Evolutionary conservation across 1,140 invertebrate species (phyloP), one percentile per base, ranked within the genome.

Genomic region (Drosophila prosaltans): DNA sequence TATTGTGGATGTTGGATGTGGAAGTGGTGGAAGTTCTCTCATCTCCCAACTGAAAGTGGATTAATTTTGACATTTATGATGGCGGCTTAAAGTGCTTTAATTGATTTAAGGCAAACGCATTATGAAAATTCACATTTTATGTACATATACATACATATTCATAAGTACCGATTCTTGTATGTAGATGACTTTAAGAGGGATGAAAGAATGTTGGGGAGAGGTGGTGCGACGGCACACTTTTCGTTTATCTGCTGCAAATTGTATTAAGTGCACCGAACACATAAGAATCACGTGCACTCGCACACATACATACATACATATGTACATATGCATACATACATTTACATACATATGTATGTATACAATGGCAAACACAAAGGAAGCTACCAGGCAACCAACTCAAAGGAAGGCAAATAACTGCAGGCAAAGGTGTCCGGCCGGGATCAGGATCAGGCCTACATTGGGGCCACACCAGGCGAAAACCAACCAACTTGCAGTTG

Each of bases 61-160:
- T 89, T 89, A 84, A 81, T 84, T 89, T 72, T 89, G 84, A 89
- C 84, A 70, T 89, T 89, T 89, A 89, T 89, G 84, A 89, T 58
- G 74, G 67, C 76, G 78, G 81, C 81, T 75, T 72, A 68, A 78
- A 84, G 81, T 84, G 77, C 75, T 84, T 80, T 84, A 88, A 89
- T 89, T 88, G 84, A 76, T 89, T 80, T 78, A 69, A 55, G 61
- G 60, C 32, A 26, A 43, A 65, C 41, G 73, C 66, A 77, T 77
- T 77, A 77, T 65, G 74, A 69, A 60, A 69, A 77, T 28, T 32
- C 74, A 76, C 45, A 39, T 30, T 16, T 32, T 9, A 6, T 24
- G 9, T 59, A 51, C 6, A 7, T 36, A 36, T 6, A 5, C 6
- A 36, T 36, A 5, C 6, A 36, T 36, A 36, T 6, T 1, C 6